Evolutionary conservation across 2,113 vertebrate genomes (phyloP), one percentile per base, ranked within the genome.

Genomic region (Osmerus mordax): DNA sequence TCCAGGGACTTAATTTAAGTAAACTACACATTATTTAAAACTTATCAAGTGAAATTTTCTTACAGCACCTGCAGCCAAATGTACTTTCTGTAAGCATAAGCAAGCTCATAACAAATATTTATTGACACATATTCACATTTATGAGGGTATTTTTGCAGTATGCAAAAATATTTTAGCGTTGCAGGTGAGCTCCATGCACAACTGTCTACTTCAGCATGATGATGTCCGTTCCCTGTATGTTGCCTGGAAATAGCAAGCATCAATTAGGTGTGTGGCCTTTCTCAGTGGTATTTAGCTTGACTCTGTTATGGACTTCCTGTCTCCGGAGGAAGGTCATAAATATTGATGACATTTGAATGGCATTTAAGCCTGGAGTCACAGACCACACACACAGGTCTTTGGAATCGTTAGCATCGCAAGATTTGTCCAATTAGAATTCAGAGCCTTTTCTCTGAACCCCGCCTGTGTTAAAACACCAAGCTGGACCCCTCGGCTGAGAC

Each of bases 371-470:
- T 29, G 23, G 55, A 66, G 52, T 41, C 47, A 47, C 53, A 6
- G 64, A 18, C 63, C 29, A 21, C 64, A 18, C 11, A 28, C 55
- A 6, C 47, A 36, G 28, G 32, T 3, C 28, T 32, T 63, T 18
- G 8, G 32, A 18, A 18, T 11, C 4, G 0, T 65, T 65, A 29
- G 12, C 14, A 29, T 51, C 5, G 28, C 18, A 29, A 23, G 6
- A n/a, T 69, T 53, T 67, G 25, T 14, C 19, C 52, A 69, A 69
- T 56, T 69, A 52, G 55, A 69, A 69, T 32, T 52, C 67, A 56
- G 63, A 15, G 53, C 28, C 36, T 41, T 58, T 32, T 15, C 55
- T 58, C 67, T 16, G 2, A 69, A 55, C 28, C 21, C 8, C 32
- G 19, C 23, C 54, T 41, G n/a, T n/a, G 21, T 23, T 71, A 25